A percentile compares a stretch with the other conserved stretches of the same genome.
Conservation (phyloP, 2,797 vertebrate species). For the Coendou prehensilis region DNA sequence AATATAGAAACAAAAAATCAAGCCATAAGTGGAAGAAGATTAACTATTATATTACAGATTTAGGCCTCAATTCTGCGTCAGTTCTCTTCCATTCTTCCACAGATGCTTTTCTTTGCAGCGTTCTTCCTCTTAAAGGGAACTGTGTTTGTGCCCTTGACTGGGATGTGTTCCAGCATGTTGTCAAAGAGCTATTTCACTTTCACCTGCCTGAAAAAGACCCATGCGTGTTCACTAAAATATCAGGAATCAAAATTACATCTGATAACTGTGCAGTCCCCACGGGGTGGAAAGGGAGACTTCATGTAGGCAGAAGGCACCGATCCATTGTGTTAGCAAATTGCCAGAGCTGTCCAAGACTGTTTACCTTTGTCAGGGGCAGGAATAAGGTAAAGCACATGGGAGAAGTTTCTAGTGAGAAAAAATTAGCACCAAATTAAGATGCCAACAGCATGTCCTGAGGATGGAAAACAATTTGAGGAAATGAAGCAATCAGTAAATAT, state of each 20-base stretch:
- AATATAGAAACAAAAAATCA: not conserved
- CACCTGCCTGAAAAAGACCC: conserved; percentile 74
- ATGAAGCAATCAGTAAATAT: conserved; percentile 74
- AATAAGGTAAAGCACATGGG: conserved; percentile 72
- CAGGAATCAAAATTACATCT: conserved; percentile 87
- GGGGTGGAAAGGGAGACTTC: conserved; percentile 82
- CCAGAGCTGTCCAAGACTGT: conserved; percentile 81
- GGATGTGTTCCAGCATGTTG: conserved; percentile 80
- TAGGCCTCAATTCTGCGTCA: not conserved
- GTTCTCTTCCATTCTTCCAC: not conserved
- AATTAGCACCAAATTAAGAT: conserved; percentile 78
- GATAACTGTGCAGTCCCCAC: conserved; percentile 79
- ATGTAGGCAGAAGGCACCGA: conserved; percentile 79
- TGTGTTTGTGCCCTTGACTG: conserved; percentile 76
- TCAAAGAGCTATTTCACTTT: conserved; percentile 85
- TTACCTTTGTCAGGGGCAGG: conserved; percentile 83
- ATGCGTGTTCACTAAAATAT: conserved; percentile 84
- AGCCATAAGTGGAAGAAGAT: not conserved
- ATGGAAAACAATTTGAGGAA: conserved; percentile 77
- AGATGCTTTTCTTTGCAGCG: not conserved
- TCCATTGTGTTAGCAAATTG: conserved; percentile 83
- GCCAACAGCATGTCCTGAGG: conserved; percentile 69
- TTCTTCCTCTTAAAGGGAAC: conserved; percentile 55
- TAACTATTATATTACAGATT: not conserved
- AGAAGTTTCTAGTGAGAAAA: conserved; percentile 55